These are phyloP conservation scores for Ovis canadensis DNA, from an alignment of 2,113 vertebrate species.

Conservation along the genomic window DNA sequence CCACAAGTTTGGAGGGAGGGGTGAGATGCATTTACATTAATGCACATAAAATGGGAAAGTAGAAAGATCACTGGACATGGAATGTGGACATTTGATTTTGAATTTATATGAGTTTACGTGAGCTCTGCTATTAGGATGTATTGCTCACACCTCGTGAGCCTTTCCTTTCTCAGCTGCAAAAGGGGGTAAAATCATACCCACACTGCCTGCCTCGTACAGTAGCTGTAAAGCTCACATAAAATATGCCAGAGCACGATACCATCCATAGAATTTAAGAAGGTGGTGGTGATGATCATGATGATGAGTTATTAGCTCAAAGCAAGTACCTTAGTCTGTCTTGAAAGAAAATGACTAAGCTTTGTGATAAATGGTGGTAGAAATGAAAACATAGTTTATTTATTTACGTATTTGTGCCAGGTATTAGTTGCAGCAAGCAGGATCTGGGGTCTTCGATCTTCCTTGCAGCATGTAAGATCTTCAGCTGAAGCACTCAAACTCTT, in stretches of 20 bases:
- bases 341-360: neutral
- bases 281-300: neutral
- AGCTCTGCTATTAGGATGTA: neutral
- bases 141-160: neutral
- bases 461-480: neutral
- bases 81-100: neutral
- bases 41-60: neutral
- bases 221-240: neutral
- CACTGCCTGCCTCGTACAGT: neutral
- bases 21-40: neutral
- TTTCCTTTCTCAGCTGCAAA: neutral
- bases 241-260: too few species aligned
- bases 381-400: neutral
- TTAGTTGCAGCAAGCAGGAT: neutral
- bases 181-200: neutral
- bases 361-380: neutral
- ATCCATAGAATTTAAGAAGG: neutral
- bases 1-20: neutral
- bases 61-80: neutral
- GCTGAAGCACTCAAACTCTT: neutral
- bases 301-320: neutral
- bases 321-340: neutral
- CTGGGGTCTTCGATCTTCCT: neutral
- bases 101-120: neutral
- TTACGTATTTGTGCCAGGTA: neutral